These are phyloP conservation scores for Acanthaster planci DNA, from an alignment of 35 echinoderm and acorn worm genomes.

Conservation along the genomic window DNA sequence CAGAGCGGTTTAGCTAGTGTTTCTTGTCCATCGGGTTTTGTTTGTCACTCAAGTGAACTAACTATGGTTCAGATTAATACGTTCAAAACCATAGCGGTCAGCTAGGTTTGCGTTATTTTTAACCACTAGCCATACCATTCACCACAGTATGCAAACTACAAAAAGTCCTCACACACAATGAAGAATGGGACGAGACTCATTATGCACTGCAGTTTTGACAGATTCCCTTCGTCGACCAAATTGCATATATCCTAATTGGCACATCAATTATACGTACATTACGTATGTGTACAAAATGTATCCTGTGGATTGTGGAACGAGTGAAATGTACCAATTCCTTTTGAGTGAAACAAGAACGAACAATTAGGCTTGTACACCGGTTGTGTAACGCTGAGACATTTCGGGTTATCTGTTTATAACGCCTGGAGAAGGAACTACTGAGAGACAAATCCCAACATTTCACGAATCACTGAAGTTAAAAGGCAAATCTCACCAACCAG, in stretches of 20 bases:
- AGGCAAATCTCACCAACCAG: no score
- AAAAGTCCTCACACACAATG: no score
- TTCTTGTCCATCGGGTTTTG: neutral
- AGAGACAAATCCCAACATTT: neutral
- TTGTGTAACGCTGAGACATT: neutral
- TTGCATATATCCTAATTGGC: conserved; percentile 14
- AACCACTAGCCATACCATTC: neutral
- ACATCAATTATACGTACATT: conserved; percentile 18
- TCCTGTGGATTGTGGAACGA: neutral
- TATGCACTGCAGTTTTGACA: no score
- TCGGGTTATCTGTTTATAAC: neutral
- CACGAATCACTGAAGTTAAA: no score
- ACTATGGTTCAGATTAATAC: neutral
- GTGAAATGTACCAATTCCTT: neutral
- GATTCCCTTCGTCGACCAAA: no score
- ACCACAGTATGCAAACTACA: neutral
- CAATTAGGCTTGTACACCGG: neutral
- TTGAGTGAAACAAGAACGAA: neutral
- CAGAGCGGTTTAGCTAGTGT: neutral
- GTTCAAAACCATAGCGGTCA: neutral
- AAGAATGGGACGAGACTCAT: no score
- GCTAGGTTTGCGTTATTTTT: neutral
- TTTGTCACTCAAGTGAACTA: neutral
- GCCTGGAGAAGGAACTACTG: neutral
- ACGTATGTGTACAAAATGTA: neutral